A percentile compares a stretch with the other conserved stretches of the same genome.
phyloP scores from a whole-genome alignment of 1,140 invertebrate genomes.

The Centruroides sculpturatus region DNA sequence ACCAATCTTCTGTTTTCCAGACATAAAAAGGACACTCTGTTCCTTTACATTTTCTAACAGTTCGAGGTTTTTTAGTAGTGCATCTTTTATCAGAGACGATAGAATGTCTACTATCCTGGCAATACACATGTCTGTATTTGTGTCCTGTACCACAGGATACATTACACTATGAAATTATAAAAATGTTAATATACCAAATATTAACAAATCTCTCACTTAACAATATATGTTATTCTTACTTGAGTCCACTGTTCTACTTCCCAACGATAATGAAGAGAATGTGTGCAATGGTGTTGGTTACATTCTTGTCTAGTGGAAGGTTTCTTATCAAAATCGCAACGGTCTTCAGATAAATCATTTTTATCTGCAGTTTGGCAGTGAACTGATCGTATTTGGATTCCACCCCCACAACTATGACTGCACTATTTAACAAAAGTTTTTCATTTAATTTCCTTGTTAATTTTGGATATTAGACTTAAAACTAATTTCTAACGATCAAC shows the following conservation, averaged over 20 bases:
- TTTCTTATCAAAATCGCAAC: not conserved
- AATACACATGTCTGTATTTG: constrained; percentile 19
- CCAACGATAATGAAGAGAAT: not conserved
- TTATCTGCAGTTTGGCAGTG: constrained; percentile 37
- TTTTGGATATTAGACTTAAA: no score
- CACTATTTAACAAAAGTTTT: constrained; percentile 33
- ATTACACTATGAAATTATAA: constrained; percentile 5
- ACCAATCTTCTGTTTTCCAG: constrained; percentile 52
- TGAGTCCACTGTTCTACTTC: no score
- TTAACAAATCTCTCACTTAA: constrained; percentile 16
- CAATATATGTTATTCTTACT: not conserved
- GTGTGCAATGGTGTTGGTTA: not conserved
- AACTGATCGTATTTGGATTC: constrained; percentile 40
- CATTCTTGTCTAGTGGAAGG: not conserved
- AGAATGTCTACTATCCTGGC: constrained; percentile 7
- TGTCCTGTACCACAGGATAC: constrained; percentile 22
- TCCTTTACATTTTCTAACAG: constrained; percentile 25
- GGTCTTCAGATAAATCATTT: constrained; percentile 21
- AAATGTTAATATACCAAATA: not conserved
- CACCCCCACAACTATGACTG: constrained; percentile 43
- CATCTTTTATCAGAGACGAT: constrained; percentile 9
- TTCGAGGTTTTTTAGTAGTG: constrained; percentile 14
- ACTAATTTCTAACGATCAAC: not conserved
- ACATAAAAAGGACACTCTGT: constrained; percentile 37
- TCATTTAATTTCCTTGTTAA: no score